phyloP scores from a whole-genome alignment of 1,140 invertebrate genomes.

The Eumeta japonica region DNA sequence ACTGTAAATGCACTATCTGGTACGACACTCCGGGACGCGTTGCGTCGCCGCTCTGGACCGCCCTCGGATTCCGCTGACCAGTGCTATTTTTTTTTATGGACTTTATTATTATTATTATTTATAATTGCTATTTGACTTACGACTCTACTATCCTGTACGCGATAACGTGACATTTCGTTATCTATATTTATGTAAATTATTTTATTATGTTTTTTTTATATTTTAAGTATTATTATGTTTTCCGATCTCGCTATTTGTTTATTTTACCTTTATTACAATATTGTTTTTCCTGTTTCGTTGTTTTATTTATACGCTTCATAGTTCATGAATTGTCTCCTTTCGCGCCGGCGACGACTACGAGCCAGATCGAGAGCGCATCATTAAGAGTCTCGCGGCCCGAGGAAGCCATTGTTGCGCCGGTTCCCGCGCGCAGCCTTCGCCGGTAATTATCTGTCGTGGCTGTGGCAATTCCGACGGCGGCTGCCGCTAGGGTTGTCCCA shows the following conservation, averaged over 20 bases:
- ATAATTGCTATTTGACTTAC: too few species aligned
- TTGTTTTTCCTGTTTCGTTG: constrained; percentile 17
- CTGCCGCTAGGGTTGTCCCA: too few species aligned
- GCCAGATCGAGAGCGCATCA: too few species aligned
- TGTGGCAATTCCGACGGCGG: too few species aligned
- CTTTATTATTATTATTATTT: constrained; percentile 7
- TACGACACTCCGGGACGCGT: constrained; percentile 83
- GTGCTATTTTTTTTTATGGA: constrained; percentile 2
- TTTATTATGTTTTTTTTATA: constrained; percentile 10
- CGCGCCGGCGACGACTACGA: too few species aligned
- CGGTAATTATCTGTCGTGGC: constrained; percentile 18
- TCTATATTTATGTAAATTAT: constrained; percentile 5
- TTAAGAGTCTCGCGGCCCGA: too few species aligned
- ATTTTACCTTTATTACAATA: constrained; percentile 24
- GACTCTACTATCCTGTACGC: background rate
- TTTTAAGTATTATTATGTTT: constrained; percentile 10
- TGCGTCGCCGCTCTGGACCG: constrained; percentile 39
- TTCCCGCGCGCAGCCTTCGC: constrained; percentile 27
- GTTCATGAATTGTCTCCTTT: too few species aligned
- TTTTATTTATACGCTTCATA: too few species aligned
- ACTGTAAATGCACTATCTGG: constrained; percentile 99
- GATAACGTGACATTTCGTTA: constrained; percentile 1
- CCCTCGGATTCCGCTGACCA: constrained; percentile 1
- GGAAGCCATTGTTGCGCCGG: constrained; percentile 20
- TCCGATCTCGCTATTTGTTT: constrained; percentile 12